Conservation (phyloP, 2,797 vertebrate genomes). For the Hafferia zeledoni region DNA sequence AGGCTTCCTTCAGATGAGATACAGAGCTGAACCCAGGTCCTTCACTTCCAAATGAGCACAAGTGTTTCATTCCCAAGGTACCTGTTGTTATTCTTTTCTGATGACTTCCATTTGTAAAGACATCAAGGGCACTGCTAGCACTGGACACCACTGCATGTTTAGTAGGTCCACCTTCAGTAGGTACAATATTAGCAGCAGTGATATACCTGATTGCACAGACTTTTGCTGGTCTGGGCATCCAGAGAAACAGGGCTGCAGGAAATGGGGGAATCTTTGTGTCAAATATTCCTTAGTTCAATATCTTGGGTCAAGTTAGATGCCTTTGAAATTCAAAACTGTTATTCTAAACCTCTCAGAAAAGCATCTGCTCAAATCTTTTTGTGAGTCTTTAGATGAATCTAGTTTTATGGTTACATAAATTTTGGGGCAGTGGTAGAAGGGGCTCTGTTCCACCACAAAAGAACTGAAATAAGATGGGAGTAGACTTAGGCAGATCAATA, state of each 20-base stretch:
- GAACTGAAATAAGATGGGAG: not conserved
- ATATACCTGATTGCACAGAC: not conserved
- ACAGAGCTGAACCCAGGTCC: not conserved
- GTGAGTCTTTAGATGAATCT: not conserved
- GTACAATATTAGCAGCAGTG: not conserved
- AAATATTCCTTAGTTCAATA: not conserved
- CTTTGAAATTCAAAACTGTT: not conserved
- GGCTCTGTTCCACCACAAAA: not conserved
- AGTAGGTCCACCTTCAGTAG: not conserved
- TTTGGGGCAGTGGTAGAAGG: not conserved
- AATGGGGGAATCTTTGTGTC: not conserved
- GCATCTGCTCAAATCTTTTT: not conserved
- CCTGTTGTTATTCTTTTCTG: not conserved
- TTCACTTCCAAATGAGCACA: not conserved
- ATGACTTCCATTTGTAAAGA: not conserved
- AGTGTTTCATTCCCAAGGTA: not conserved
- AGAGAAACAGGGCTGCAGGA: not conserved
- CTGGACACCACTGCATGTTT: not conserved
- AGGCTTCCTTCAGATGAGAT: not conserved
- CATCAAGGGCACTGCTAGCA: not conserved
- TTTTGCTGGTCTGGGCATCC: not conserved
- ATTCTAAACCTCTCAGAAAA: not conserved
- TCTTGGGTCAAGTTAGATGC: not conserved
- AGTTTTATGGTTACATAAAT: not conserved
- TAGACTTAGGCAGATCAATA: constrained; percentile 37